phyloP scores from a whole-genome alignment of 2,113 vertebrate genomes.

The Nothocercus julius region DNA sequence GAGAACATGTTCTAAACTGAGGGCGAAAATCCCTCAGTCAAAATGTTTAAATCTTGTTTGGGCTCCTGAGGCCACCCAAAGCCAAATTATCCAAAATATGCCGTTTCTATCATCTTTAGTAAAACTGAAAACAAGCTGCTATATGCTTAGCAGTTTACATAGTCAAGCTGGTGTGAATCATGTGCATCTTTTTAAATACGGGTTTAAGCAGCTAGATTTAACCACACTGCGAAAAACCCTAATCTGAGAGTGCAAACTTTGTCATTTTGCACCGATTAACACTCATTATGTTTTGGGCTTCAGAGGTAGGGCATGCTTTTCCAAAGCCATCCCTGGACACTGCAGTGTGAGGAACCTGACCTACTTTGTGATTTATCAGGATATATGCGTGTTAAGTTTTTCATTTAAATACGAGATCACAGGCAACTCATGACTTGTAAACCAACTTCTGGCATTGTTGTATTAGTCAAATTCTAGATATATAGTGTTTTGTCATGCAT shows the following conservation, averaged over 20 bases:
- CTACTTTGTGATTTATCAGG: not conserved
- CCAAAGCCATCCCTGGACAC: not conserved
- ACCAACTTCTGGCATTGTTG: not conserved
- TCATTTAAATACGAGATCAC: not conserved
- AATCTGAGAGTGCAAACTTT: not conserved
- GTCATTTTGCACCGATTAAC: not conserved
- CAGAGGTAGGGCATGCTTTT: not conserved
- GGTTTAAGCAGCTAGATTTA: not conserved
- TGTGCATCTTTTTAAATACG: not conserved
- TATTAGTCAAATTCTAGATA: not conserved
- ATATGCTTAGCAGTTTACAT: not conserved
- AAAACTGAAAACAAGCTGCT: conserved; percentile 2
- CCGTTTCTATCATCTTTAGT: not conserved
- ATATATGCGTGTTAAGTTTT: not conserved
- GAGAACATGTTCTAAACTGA: not conserved
- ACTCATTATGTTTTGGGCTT: not conserved
- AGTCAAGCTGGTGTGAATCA: not conserved
- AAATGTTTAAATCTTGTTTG: conserved; percentile 20
- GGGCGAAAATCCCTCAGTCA: not conserved
- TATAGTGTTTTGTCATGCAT: not conserved
- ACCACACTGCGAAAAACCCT: not conserved
- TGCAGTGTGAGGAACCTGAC: not conserved
- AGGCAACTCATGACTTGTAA: not conserved
- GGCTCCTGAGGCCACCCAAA: not conserved
- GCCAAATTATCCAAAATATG: not conserved